These are phyloP conservation scores for Cerastis rubricosa DNA, from an alignment of 2,888 invertebrate genomes.

Conservation along the genomic window DNA sequence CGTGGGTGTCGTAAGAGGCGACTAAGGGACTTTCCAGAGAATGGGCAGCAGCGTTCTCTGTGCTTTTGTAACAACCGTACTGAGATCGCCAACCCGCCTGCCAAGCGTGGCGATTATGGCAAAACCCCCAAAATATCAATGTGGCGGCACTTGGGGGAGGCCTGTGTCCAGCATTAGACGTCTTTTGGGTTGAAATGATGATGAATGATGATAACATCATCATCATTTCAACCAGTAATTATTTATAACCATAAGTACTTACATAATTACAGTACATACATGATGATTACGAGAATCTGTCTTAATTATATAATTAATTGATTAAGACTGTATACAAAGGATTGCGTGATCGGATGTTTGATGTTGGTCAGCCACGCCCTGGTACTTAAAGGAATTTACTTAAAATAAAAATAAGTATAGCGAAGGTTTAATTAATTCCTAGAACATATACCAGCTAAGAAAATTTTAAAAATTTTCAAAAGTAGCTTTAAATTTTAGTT, in stretches of 20 bases:
- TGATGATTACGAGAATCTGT: not conserved
- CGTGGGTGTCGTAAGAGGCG: too few relatives aligned
- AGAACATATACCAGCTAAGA: not conserved
- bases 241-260: not conserved
- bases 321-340: conserved; percentile 6
- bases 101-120: too few relatives aligned
- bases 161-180: too few relatives aligned
- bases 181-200: too few relatives aligned
- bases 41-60: too few relatives aligned
- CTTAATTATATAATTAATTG: conserved; percentile 20
- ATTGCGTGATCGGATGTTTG: conserved; percentile 42
- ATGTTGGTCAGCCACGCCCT: conserved; percentile 20
- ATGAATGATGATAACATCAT: too few relatives aligned
- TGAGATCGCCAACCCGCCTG: too few relatives aligned
- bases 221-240: not conserved
- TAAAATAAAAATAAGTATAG: not conserved
- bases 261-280: not conserved
- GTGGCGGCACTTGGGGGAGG: too few relatives aligned
- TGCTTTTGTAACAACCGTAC: too few relatives aligned
- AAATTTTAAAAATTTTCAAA: not conserved
- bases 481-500: too few relatives aligned
- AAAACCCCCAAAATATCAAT: too few relatives aligned
- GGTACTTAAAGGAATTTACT: not conserved
- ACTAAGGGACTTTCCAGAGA: too few relatives aligned
- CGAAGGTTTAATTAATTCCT: not conserved